Evolutionary conservation across 2,888 invertebrate species (phyloP).

Genomic region (Malacosoma neustria): DNA sequence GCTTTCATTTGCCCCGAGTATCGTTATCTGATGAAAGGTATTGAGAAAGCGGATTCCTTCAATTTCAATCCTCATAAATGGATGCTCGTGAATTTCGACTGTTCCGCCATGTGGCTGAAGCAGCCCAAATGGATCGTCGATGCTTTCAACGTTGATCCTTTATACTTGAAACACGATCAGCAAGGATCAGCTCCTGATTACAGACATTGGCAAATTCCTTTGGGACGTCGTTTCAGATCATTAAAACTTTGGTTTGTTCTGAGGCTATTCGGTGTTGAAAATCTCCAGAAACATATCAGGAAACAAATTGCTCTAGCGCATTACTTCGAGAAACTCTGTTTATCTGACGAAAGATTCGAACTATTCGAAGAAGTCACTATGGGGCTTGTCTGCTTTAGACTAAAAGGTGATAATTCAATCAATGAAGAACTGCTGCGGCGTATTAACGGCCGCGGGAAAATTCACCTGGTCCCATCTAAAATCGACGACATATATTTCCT

Average conservation of each 20-base stretch:
- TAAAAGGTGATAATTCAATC: slow-evolving; percentile 88
- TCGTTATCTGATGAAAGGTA: slow-evolving; percentile 89
- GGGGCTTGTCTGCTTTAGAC: slow-evolving; percentile 96
- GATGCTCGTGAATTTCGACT: slow-evolving; percentile 99
- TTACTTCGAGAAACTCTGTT: slow-evolving; percentile 87
- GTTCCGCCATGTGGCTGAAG: slow-evolving; percentile 98
- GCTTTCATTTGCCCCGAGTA: slow-evolving; percentile 98
- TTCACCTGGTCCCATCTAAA: slow-evolving; percentile 94
- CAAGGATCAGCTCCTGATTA: slow-evolving; percentile 94
- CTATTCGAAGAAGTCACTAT: slow-evolving; percentile 91
- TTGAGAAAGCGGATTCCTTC: slow-evolving; percentile 95
- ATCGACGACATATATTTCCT: slow-evolving; percentile 89
- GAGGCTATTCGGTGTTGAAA: slow-evolving; percentile 90
- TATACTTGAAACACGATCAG: slow-evolving; percentile 95
- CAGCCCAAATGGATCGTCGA: slow-evolving; percentile 92
- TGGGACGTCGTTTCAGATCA: slow-evolving; percentile 93
- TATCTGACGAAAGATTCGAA: slow-evolving; percentile 89
- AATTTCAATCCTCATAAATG: slow-evolving; percentile 99
- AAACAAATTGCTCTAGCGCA: slow-evolving; percentile 90
- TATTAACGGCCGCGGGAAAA: slow-evolving; percentile 92
- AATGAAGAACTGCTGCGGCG: slow-evolving; percentile 88
- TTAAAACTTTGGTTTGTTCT: slow-evolving; percentile 97
- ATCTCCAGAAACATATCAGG: slow-evolving; percentile 89
- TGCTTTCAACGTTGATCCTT: slow-evolving; percentile 97
- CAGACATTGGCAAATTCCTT: slow-evolving; percentile 97